Base-by-base conservation (phyloP, 1,140 invertebrate genomes). In the Xylocopa sonorina region DNA sequence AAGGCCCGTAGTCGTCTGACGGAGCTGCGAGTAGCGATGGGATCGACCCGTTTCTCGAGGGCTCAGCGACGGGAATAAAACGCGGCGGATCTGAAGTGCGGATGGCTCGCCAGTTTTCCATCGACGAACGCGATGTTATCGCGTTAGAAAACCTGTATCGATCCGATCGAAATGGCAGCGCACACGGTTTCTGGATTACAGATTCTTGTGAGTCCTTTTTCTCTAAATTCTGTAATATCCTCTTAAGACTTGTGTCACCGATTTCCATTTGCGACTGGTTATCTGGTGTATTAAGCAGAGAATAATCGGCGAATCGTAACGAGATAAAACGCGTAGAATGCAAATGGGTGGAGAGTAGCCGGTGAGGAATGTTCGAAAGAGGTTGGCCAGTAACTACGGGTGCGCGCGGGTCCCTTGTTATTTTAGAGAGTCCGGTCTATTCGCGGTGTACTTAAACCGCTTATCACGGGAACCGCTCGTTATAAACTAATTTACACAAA, bases 91-190 rank as follows among this genome's bases (percentile, higher is more conserved):
- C n/a, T n/a, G n/a, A 27, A 46, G 18, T 67, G 14, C 60, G 10
- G 50, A 69, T 29, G 29, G 24, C 32, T 41, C 21, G 24, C 32
- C 3, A 69, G 24, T 16, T 69, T 46, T 58, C 43, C n/a, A 3
- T 7, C 4, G 46, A 67, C 60, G 51, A 38, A 3, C 29, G 6
- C 27, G 43, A 51, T n/a, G 32, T 18, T 32, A 24, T 68, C 58
- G 64, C n/a, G 53, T 32, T 21, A 48, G 29, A 14, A n/a, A 18
- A 16, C 12, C n/a, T 27, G 32, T 69, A 69, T 69, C 75, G 75
- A 77, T 77, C 66, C 67, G 67, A 78, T 43, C 66, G 67, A 21
- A 78, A 71, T n/a, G n/a, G n/a, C n/a, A n/a, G n/a, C n/a, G n/a
- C n/a, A n/a, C n/a, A n/a, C n/a, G n/a, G n/a, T n/a, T n/a, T n/a